Conservation (phyloP, 2,113 vertebrate genomes). For the Daphoenositta chrysoptera region DNA sequence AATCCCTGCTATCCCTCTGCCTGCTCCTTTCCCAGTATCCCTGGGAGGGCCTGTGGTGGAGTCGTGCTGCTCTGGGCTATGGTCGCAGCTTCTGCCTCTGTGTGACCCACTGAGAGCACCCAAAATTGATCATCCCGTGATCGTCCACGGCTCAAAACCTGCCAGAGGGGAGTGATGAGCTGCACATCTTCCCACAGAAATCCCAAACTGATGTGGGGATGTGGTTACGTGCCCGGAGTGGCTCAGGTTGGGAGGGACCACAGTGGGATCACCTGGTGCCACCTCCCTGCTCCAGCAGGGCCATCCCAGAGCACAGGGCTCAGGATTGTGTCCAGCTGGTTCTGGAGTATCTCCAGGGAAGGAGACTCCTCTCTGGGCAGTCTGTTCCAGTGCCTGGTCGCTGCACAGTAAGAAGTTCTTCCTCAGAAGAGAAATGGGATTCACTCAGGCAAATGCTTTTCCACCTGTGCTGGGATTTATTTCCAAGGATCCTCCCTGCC, state of each 20-base stretch:
- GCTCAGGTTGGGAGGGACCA: not conserved
- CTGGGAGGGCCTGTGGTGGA: accelerated
- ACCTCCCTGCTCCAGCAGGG: not conserved
- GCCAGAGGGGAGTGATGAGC: not conserved
- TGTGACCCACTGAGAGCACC: accelerated
- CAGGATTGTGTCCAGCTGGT: not conserved
- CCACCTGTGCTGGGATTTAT: not conserved
- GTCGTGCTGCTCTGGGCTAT: not conserved
- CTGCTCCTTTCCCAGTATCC: not conserved
- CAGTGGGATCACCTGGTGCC: not conserved
- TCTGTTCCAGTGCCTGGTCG: not conserved
- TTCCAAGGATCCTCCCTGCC: not conserved
- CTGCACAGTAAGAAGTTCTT: not conserved
- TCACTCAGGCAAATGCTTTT: not conserved
- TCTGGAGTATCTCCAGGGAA: not conserved
- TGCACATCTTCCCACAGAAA: not conserved
- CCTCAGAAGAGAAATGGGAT: not conserved
- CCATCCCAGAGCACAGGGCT: not conserved
- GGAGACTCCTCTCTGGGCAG: not conserved
- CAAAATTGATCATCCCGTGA: not conserved
- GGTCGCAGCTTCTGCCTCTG: not conserved
- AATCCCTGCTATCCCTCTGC: not conserved
- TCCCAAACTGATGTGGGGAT: not conserved
- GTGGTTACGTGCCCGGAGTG: not conserved
- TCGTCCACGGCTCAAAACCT: not conserved